Evolutionary conservation across 2,113 vertebrate genomes (phyloP), one percentile per base, ranked within the genome.

Genomic region (Paratilapia polleni): DNA sequence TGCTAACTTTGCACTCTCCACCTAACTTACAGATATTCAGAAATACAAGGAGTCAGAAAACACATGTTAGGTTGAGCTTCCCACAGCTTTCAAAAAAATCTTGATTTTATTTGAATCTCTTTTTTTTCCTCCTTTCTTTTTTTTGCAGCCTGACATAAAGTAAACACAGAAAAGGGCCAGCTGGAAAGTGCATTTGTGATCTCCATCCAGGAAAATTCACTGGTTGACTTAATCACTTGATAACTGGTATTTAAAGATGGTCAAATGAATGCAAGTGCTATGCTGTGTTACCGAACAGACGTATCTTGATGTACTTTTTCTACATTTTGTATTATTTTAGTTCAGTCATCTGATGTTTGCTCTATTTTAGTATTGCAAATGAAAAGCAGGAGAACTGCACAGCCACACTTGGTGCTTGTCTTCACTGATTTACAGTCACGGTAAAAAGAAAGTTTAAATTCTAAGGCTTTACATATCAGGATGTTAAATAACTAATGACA

Each of bases 241-340:
- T 73, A 52, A 26, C 66, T 31, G 43, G 43, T 52, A 73, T 31
- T 73, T 14, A 52, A 0, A 73, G 66, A 52, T 14, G 26, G 17
- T 31, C 31, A 68, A 38, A 26, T 47, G 26, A 68, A 14, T 68
- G 43, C n/a, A 73, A 73, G 26, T 1, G 6, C 66, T 31, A 52
- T 73, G 47, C 66, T 73, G 66, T 31, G 47, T 31, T 73, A 43
- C 2, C n/a, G 43, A 73, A 31, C 47, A 73, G 47, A 52, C 47
- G 6, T 34, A 34, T 34, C 6, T 34, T 34, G 34, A 34, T 34
- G 34, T 34, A 34, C 3, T 6, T 34, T 34, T 3, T 34, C 34
- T 34, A 73, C 4, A 73, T 73, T 52, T 73, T 52, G 66, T 73
- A 73, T 20, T 73, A 31, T 31, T 73, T 31, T 73, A 52, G 47